Conservation (phyloP, 2,797 vertebrate species). For the Sebastes flavidus region DNA sequence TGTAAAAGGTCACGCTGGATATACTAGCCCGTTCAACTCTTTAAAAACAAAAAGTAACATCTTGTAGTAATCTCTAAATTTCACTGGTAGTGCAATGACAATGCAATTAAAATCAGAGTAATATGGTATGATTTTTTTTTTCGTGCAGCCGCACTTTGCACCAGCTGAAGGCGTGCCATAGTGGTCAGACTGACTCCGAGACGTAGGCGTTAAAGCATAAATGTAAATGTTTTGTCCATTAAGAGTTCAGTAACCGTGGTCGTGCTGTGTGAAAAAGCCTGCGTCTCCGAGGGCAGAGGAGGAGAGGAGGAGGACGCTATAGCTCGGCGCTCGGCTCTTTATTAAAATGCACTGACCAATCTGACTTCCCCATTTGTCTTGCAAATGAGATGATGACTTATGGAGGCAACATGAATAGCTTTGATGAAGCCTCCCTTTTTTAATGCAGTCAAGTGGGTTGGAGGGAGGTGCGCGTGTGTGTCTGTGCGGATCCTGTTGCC, state of each 20-base stretch:
- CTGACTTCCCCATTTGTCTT: constrained; percentile 76
- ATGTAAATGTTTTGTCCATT: neutral
- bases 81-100: no score
- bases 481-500: constrained; percentile 57
- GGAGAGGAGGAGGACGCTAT: constrained; percentile 6
- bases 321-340: constrained; percentile 46
- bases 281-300: constrained; percentile 12
- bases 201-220: neutral
- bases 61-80: no score
- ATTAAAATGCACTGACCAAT: constrained; percentile 72
- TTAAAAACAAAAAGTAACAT: no score
- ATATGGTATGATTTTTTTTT: no score
- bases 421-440: constrained; percentile 75
- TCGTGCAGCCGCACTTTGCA: no score
- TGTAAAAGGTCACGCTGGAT: no score
- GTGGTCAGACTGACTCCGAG: neutral
- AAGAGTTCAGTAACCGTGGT: constrained; percentile 8
- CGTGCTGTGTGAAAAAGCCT: constrained; percentile 1
- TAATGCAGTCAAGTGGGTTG: constrained; percentile 76
- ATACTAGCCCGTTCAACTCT: no score
- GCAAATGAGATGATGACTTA: constrained; percentile 81
- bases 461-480: constrained; percentile 45
- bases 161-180: neutral
- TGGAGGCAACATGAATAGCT: constrained; percentile 75
- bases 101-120: no score